Percentiles rank a stretch among this genome's conserved stretches.
phyloP scores from a whole-genome alignment of 2,113 vertebrate species.

The Sebastes fasciatus region DNA sequence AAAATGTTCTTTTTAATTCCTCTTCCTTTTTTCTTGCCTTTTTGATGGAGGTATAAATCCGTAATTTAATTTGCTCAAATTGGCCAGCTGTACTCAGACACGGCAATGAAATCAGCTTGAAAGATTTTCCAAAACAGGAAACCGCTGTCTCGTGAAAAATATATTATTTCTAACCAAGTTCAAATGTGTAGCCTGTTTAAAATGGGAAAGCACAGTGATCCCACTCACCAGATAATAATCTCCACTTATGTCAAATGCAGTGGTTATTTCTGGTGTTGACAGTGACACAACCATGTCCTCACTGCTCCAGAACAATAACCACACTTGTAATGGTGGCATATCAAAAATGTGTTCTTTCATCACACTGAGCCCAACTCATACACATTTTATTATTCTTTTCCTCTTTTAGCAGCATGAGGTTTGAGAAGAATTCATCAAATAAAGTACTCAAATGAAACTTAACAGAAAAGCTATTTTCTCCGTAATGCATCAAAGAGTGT shows the following conservation, averaged over 20 bases:
- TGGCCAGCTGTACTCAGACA: conserved; percentile 10
- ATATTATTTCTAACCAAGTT: conserved; percentile 37
- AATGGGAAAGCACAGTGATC: conserved; percentile 2
- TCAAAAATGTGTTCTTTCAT: neutral
- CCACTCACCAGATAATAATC: conserved; percentile 38
- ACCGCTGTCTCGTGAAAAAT: conserved; percentile 40
- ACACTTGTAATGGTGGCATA: neutral
- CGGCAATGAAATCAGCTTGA: conserved; percentile 34
- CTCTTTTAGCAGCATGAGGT: neutral
- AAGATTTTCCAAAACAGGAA: conserved; percentile 57
- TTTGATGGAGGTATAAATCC: neutral
- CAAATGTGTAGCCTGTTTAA: conserved; percentile 34
- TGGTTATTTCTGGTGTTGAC: conserved; percentile 28
- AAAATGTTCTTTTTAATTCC: neutral
- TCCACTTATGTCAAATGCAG: conserved; percentile 30
- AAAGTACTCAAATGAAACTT: neutral
- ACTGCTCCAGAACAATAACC: neutral
- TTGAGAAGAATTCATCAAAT: neutral
- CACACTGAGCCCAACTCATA: neutral
- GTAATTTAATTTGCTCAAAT: conserved; percentile 15
- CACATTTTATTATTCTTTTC: neutral
- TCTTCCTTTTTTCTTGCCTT: neutral
- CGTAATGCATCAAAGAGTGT: neutral
- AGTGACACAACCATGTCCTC: conserved; percentile 9
- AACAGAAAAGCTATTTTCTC: neutral